A percentile compares a stretch with the other conserved stretches of the same genome.
Evolutionary conservation across 2,113 vertebrate species (phyloP).

Genomic region (Leptobrachium ailaonicum): DNA sequence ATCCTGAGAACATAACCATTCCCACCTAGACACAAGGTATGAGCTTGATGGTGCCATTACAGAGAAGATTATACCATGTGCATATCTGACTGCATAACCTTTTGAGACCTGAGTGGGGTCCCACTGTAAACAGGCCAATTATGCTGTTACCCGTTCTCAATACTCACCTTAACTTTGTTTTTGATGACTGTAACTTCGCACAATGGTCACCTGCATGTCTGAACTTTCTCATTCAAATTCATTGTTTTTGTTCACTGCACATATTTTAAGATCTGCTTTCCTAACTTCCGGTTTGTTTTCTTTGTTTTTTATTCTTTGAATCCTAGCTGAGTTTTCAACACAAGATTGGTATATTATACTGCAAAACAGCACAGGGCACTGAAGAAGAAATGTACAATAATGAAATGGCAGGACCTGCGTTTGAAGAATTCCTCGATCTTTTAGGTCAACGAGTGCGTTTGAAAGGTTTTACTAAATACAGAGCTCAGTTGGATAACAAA

Average conservation of each 20-base stretch:
- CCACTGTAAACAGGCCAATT: too few species aligned
- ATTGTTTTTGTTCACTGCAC: background rate
- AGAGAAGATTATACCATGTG: too few species aligned
- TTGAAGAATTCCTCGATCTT: constrained; percentile 95
- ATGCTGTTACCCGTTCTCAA: too few species aligned
- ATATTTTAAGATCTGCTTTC: background rate
- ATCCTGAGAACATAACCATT: too few species aligned
- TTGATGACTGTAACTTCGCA: too few species aligned
- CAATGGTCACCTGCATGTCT: too few species aligned
- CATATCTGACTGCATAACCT: too few species aligned
- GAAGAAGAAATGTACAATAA: constrained; percentile 99
- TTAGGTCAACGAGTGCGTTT: constrained; percentile 94
- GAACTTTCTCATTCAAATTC: too few species aligned
- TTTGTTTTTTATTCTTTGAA: constrained; percentile 17
- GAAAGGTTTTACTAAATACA: constrained; percentile 93
- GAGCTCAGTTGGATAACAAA: constrained; percentile 97
- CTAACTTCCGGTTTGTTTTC: background rate
- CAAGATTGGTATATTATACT: constrained; percentile 96
- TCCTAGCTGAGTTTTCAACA: constrained; percentile 97
- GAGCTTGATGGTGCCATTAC: too few species aligned
- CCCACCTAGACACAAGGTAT: too few species aligned
- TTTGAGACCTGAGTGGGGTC: too few species aligned
- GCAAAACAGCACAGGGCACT: constrained; percentile 92
- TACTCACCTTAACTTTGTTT: too few species aligned
- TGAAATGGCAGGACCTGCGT: constrained; percentile 85